Evolutionary conservation across 2,888 invertebrate genomes (phyloP), one percentile per base, ranked within the genome.

Genomic region (Brenthis ino): DNA sequence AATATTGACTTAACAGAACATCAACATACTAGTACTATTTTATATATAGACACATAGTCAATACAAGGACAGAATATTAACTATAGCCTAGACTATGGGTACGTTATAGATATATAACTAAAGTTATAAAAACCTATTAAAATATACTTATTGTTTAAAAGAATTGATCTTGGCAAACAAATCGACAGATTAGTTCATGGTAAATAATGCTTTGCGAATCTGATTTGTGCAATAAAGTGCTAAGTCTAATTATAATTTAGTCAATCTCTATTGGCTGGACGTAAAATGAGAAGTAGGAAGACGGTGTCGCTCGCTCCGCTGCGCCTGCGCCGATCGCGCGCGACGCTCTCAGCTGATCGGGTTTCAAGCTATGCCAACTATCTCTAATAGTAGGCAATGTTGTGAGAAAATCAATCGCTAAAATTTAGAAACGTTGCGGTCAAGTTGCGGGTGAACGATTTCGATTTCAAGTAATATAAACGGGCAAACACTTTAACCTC

Each of bases 281-380:
- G 91, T 91, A 91, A 91, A 83, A 76, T 82, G 89, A 91, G 88
- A 89, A 87, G 86, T 85, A 90, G 90, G 89, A 90, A 90, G 89
- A 86, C 84, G 79, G 85, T 82, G 86, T 83, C 85, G 80, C 74
- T 77, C 80, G 89, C 77, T 85, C 79, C 79, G 83, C 74, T 88
- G 88, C 85, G 83, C 86, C 78, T 77, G 85, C 84, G 85, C 81
- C 82, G 80, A 72, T 74, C 71, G 75, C 74, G 74, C 74, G 71
- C 71, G 73, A 74, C 77, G 75, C 88, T 92, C 92, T 89, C 91
- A 92, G 89, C 81, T 80, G 86, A 84, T 92, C 83, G 79, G 74
- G 81, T 92, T 91, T 87, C 89, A 67, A 77, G 73, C 74, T 80
- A 77, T 79, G 77, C 77, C 75, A 76, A 76, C 79, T 79, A 80